A percentile compares a stretch with the other conserved stretches of the same genome.
phyloP scores from a whole-genome alignment of 2,113 vertebrate species.

The Toxostoma redivivum region DNA sequence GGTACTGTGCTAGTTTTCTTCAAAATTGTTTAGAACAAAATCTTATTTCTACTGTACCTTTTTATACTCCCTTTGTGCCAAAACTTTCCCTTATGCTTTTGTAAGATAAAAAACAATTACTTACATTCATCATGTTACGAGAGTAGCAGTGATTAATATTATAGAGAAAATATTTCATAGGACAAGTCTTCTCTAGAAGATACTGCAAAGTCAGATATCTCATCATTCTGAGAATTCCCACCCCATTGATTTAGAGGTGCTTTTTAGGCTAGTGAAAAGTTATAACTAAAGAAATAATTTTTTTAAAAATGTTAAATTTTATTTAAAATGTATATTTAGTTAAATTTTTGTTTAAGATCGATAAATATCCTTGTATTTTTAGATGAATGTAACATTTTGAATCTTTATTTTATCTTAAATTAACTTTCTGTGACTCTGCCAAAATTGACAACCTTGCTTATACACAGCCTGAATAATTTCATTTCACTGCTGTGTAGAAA shows the following conservation, averaged over 20 bases:
- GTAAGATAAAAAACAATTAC: background rate
- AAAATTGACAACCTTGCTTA: background rate
- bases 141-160: background rate
- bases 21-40: background rate
- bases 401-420: background rate
- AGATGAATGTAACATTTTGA: background rate
- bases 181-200: background rate
- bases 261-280: background rate
- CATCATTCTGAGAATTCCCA: background rate
- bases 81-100: background rate
- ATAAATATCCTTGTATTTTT: background rate
- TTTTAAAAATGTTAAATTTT: background rate
- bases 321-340: background rate
- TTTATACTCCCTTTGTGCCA: background rate
- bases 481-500: background rate
- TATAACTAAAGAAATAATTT: background rate
- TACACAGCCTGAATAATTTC: background rate
- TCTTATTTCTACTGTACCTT: background rate
- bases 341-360: background rate
- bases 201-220: background rate
- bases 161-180: conserved; percentile 8
- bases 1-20: background rate
- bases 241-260: background rate
- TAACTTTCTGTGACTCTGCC: background rate
- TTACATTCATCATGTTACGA: background rate